A percentile compares a stretch with the other conserved stretches of the same genome.
Conservation (phyloP, 2,113 vertebrate species). For the Microcebus tavaratra region DNA sequence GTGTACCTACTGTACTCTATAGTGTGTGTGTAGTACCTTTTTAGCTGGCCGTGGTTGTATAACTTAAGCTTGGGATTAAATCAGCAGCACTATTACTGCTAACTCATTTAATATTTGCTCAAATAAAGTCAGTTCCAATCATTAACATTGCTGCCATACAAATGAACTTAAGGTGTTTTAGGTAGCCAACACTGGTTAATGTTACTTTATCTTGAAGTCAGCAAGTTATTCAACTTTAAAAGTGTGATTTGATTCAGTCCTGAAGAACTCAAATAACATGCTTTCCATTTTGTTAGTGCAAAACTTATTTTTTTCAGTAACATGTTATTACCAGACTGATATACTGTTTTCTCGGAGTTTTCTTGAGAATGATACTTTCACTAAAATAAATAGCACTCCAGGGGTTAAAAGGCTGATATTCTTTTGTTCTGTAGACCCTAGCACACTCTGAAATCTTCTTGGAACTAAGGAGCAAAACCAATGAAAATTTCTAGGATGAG, state of each 20-base stretch:
- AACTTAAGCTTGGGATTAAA: neutral
- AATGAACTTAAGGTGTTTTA: neutral
- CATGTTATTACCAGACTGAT: neutral
- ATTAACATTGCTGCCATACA: constrained; percentile 1
- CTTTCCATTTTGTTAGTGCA: neutral
- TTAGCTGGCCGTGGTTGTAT: neutral
- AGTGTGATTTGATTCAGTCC: neutral
- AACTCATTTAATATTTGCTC: neutral
- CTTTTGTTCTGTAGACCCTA: neutral
- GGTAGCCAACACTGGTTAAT: neutral
- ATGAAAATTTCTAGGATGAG: neutral
- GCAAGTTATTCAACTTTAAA: neutral
- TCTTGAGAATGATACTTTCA: neutral
- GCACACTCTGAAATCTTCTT: neutral
- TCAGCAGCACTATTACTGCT: neutral
- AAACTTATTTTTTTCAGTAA: neutral
- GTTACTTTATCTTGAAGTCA: neutral
- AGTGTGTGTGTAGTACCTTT: neutral
- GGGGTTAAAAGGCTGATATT: neutral
- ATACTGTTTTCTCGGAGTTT: neutral
- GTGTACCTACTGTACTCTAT: neutral
- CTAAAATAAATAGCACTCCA: neutral
- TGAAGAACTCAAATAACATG: neutral
- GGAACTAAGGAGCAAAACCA: neutral
- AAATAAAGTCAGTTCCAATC: neutral